A percentile compares a stretch with the other conserved stretches of the same genome.
phyloP scores from a whole-genome alignment of 2,113 vertebrate genomes.

The Triplophysa dalaica region DNA sequence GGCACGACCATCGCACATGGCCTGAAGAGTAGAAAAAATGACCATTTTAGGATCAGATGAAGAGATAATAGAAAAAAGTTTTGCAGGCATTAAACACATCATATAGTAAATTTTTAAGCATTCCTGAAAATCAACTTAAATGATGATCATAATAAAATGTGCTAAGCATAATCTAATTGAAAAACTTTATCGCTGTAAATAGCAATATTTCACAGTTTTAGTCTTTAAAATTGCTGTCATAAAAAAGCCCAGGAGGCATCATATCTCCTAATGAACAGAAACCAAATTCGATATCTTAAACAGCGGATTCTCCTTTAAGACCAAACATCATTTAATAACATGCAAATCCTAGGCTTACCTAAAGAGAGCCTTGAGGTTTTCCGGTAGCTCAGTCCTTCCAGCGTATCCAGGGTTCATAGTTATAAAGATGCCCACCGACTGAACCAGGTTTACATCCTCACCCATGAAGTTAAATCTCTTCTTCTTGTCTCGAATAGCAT shows the following conservation, averaged over 20 bases:
- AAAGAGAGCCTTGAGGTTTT: conserved; percentile 96
- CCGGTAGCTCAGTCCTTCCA: conserved; percentile 90
- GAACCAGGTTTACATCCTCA: conserved; percentile 86
- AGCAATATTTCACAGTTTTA: not conserved
- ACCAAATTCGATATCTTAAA: not conserved
- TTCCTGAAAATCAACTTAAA: not conserved
- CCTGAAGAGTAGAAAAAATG: conserved; percentile 64
- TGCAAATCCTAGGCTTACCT: conserved; percentile 71
- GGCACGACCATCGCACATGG: conserved; percentile 98
- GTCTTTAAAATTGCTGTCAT: not conserved
- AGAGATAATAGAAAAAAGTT: not conserved
- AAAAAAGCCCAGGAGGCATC: not conserved
- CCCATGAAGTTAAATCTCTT: conserved; percentile 91
- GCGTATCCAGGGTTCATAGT: conserved; percentile 98
- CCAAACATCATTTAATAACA: not conserved
- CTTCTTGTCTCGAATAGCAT: conserved; percentile 91
- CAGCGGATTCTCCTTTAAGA: not conserved
- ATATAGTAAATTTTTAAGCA: not conserved
- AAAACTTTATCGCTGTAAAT: not conserved
- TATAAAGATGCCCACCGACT: conserved; percentile 95
- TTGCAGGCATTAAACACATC: not conserved
- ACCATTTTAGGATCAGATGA: not conserved
- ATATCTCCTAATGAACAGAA: not conserved
- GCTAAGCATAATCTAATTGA: not conserved
- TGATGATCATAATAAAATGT: not conserved